Evolutionary conservation across 1,140 invertebrate species (phyloP).

Genomic region (Zaprionus nigranus): DNA sequence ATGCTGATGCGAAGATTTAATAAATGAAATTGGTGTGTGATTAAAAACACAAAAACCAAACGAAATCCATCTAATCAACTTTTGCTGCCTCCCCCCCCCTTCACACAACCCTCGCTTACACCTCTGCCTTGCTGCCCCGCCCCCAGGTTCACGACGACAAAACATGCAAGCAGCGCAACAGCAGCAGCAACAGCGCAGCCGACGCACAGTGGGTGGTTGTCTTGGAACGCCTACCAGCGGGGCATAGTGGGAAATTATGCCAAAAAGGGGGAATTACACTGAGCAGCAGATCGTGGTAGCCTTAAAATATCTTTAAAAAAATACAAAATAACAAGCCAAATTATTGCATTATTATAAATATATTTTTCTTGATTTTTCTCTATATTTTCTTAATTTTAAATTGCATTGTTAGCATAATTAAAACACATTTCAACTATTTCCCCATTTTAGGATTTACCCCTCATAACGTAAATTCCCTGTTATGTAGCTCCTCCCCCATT

Average conservation of each 20-base stretch:
- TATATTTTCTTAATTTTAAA: neutral
- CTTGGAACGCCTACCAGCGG: conserved; percentile 36
- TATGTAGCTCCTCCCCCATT: conserved; percentile 51
- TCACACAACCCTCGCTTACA: too few species aligned
- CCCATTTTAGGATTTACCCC: conserved; percentile 6
- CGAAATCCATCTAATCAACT: conserved; percentile 85
- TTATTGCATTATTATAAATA: neutral
- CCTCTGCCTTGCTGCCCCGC: conserved; percentile 31
- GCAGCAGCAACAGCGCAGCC: conserved; percentile 12
- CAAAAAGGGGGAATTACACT: neutral
- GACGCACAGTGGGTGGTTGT: conserved; percentile 20
- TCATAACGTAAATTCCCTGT: conserved; percentile 15
- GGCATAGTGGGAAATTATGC: conserved; percentile 14
- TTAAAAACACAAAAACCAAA: conserved; percentile 85
- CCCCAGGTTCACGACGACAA: conserved; percentile 6
- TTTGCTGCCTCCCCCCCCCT: conserved; percentile 58
- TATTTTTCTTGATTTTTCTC: neutral
- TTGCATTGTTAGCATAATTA: neutral
- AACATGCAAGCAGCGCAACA: conserved; percentile 3
- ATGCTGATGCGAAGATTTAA: conserved; percentile 85
- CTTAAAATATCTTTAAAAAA: neutral
- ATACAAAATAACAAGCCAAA: too few species aligned
- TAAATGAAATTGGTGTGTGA: conserved; percentile 85
- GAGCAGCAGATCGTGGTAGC: conserved; percentile 18
- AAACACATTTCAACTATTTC: neutral